These are phyloP conservation scores for Orthonevra nobilis DNA, from an alignment of 2,888 invertebrate genomes.

Conservation along the genomic window DNA sequence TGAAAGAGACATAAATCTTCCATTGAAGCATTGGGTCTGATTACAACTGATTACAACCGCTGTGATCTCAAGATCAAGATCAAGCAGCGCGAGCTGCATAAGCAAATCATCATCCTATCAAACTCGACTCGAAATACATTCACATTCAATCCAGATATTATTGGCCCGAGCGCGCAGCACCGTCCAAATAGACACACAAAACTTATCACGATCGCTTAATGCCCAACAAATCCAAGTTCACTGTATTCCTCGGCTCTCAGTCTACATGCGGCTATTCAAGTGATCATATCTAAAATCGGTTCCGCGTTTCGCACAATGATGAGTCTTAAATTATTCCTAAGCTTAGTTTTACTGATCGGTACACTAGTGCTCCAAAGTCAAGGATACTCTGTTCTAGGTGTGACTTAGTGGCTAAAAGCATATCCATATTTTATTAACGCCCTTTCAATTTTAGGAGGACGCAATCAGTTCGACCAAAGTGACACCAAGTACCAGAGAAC, in stretches of 20 bases:
- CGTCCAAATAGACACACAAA: conserved; percentile 17
- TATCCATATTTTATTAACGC: conserved; percentile 1
- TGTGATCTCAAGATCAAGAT: conserved; percentile 47
- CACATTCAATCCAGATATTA: too few relatives aligned
- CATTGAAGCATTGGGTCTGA: conserved; percentile 43
- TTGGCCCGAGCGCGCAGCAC: conserved; percentile 1
- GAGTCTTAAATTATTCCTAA: conserved; percentile 29
- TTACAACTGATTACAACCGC: conserved; percentile 44
- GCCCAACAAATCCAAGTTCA: conserved; percentile 54
- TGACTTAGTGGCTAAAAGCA: not conserved
- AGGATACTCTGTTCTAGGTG: conserved; percentile 56
- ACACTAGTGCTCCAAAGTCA: conserved; percentile 7
- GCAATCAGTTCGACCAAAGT: conserved; percentile 72
- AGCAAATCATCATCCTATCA: conserved; percentile 1
- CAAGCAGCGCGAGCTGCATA: conserved; percentile 22
- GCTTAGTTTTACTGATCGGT: conserved; percentile 23
- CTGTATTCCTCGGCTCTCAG: conserved; percentile 33
- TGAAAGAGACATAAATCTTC: too few relatives aligned
- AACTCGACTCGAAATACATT: conserved; percentile 22
- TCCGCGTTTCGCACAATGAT: conserved; percentile 39
- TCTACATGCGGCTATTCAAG: conserved; percentile 33
- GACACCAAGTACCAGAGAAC: conserved; percentile 71
- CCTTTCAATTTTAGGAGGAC: conserved; percentile 63
- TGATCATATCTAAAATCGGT: conserved; percentile 27
- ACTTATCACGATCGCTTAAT: conserved; percentile 44